phyloP scores from a whole-genome alignment of 1,140 invertebrate genomes.

The Bombus soroeensis region DNA sequence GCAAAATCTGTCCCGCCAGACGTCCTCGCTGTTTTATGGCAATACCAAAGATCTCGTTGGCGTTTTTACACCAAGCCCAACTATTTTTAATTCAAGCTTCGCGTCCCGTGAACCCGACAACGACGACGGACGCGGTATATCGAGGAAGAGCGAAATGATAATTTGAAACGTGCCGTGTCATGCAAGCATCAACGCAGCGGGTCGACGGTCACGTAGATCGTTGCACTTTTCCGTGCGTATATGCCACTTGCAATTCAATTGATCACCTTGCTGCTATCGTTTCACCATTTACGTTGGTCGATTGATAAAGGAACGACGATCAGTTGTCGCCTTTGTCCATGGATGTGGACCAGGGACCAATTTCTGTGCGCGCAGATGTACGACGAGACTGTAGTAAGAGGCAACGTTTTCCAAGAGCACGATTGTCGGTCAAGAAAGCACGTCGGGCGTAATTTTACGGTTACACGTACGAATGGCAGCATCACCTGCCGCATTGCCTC shows the following conservation, averaged over 20 bases:
- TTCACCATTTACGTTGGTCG: conserved; percentile 17
- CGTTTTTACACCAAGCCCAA: neutral
- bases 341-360: neutral
- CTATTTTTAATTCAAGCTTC: conserved; percentile 36
- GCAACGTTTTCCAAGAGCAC: neutral
- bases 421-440: neutral
- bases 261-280: conserved; percentile 33
- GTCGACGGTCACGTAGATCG: conserved; percentile 52
- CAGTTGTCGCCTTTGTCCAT: neutral
- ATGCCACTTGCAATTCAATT: conserved; percentile 38
- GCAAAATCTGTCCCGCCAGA: neutral
- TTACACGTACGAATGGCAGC: neutral
- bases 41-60: neutral
- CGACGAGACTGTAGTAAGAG: too few species aligned
- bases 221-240: conserved; percentile 36
- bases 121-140: neutral
- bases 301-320: neutral
- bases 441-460: neutral
- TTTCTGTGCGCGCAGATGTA: neutral
- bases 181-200: neutral
- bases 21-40: neutral
- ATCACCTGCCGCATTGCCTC: conserved; percentile 34
- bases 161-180: conserved; percentile 42
- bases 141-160: conserved; percentile 41
- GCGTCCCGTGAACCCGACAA: neutral